A percentile compares a stretch with the other conserved stretches of the same genome.
phyloP scores from a whole-genome alignment of 2,888 invertebrate species.

The Mactromeris polynyma region DNA sequence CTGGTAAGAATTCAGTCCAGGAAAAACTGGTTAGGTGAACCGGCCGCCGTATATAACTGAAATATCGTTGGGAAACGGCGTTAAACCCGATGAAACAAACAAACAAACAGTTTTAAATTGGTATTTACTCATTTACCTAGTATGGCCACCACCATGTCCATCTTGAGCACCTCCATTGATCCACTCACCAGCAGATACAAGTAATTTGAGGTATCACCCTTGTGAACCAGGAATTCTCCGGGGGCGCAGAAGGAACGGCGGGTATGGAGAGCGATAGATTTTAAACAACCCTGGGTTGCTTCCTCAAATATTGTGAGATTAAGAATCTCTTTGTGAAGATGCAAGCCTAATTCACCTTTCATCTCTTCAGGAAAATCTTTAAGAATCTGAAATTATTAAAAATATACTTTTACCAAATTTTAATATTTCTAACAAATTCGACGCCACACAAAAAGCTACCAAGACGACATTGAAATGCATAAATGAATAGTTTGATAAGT shows the following conservation, averaged over 20 bases:
- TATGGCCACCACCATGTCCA: constrained; percentile 98
- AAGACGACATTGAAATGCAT: neutral
- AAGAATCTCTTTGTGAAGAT: constrained; percentile 97
- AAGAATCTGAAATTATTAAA: constrained; percentile 75
- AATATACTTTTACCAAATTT: no score
- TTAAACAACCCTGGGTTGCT: constrained; percentile 97
- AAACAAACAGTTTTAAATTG: neutral
- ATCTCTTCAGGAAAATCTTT: constrained; percentile 98
- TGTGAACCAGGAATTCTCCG: constrained; percentile 97
- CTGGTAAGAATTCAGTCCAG: no score
- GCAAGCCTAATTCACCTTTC: constrained; percentile 97
- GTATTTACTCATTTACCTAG: constrained; percentile 91
- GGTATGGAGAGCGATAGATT: constrained; percentile 96
- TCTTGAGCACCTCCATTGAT: constrained; percentile 98
- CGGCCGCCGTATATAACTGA: no score
- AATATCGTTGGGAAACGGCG: no score
- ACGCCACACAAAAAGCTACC: neutral
- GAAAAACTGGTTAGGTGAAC: no score
- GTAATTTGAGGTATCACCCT: constrained; percentile 96
- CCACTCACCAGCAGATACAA: constrained; percentile 98
- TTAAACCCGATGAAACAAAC: no score
- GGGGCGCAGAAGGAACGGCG: constrained; percentile 98
- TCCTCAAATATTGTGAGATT: constrained; percentile 97
- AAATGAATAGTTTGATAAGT: no score
- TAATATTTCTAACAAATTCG: no score